Evolutionary conservation across 1,140 invertebrate species (phyloP).

Genomic region (Drosophila takahashii): DNA sequence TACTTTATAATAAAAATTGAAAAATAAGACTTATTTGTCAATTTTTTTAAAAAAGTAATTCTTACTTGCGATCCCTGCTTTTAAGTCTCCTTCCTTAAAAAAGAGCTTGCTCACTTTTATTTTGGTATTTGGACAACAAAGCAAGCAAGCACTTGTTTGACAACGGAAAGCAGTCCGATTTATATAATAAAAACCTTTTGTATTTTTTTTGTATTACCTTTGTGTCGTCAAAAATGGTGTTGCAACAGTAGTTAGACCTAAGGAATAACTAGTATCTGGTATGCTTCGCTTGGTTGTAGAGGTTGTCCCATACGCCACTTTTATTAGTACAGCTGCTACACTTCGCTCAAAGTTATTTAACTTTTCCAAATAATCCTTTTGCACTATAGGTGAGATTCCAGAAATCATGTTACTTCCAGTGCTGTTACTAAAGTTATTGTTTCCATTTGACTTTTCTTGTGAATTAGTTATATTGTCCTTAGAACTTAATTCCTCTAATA

Average conservation of each 20-base stretch:
- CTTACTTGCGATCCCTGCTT: no score
- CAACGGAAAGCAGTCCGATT: no score
- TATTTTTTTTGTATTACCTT: constrained; percentile 70
- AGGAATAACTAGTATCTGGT: constrained; percentile 87
- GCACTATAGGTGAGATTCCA: constrained; percentile 44
- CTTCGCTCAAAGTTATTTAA: constrained; percentile 87
- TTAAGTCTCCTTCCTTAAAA: no score
- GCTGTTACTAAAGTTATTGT: constrained; percentile 19
- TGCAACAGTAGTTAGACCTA: constrained; percentile 87
- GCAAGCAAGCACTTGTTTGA: no score
- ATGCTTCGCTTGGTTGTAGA: constrained; percentile 88
- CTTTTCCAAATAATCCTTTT: constrained; percentile 71
- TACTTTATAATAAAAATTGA: no score
- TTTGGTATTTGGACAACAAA: no score
- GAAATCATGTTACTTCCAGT: constrained; percentile 35
- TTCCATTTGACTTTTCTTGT: constrained; percentile 20
- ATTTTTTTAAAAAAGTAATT: no score
- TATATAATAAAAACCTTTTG: not conserved
- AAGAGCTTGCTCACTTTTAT: no score
- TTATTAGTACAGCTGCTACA: constrained; percentile 88
- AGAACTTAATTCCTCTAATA: constrained; percentile 39
- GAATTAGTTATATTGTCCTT: constrained; percentile 26
- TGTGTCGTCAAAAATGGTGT: constrained; percentile 87
- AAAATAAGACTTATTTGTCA: no score
- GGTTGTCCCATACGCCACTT: constrained; percentile 89